Base-by-base conservation (phyloP, 2,797 vertebrate species). In the Loris lydekkerianus region DNA sequence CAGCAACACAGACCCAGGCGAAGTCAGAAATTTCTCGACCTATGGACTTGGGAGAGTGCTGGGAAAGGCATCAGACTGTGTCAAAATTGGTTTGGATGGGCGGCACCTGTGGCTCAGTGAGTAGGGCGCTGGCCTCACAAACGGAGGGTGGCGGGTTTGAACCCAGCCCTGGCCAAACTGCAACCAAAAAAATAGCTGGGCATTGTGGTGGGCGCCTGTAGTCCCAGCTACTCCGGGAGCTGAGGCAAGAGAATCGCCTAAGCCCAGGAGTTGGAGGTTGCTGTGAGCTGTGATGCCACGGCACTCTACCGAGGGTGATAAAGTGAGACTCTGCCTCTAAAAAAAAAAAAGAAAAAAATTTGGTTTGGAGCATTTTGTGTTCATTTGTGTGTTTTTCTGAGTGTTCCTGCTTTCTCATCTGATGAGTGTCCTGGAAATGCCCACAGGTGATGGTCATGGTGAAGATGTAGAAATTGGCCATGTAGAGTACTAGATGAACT, bases 11-110 rank as follows among this genome's bases (percentile, higher is more conserved):
- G 81, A 25, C 27, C 46, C 7, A 69, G 86, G 91, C 90, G 92
- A 97, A 96, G 93, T 97, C 89, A 86, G 91, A 53, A 86, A 97
- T 94, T 84, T 97, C 96, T 97, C 84, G 82, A 92, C 95, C 70
- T 83, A 58, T 86, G 77, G 83, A 61, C 53, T 83, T 58, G 90
- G 63, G 75, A 43, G 72, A 86, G 56, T 93, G 86, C 63, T 72
- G 89, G 85, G 89, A 76, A 91, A 89, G 58, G 14, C 27, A 10
- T 43, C 3, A 21, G 0, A 3, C 11, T 15, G 9, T 65, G 53
- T 60, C 7, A 43, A 58, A 34, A 17, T 92, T 83, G 76, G 3
- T 89, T 15, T 11, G 34, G 73, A 90, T 40, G 40, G 40, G 40
- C 40, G 40, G 40, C 40, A 40, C 3, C 40, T 40, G 40, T 40